phyloP scores from a whole-genome alignment of 2,797 vertebrate species.

The Sebastes itinus region DNA sequence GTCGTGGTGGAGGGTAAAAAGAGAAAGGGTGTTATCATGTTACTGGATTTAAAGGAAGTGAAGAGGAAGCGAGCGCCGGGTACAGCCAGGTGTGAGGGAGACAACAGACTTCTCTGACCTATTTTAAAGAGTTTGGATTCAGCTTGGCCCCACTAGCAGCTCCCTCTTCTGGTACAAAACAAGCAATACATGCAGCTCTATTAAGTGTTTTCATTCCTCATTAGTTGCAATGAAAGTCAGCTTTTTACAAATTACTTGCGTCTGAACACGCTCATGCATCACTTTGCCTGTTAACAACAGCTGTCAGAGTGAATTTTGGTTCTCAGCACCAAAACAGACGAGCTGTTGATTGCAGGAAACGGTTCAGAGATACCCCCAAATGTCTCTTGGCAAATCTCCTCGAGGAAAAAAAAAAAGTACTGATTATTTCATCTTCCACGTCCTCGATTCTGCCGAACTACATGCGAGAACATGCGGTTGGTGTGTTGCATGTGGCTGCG shows the following conservation, averaged over 20 bases:
- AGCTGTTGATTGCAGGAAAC: conserved; percentile 31
- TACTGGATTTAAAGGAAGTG: conserved; percentile 27
- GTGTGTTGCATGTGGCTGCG: conserved; percentile 33
- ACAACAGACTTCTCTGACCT: conserved; percentile 71
- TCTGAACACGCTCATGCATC: conserved; percentile 53
- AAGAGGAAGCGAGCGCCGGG: conserved; percentile 17
- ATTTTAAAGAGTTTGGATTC: conserved; percentile 66
- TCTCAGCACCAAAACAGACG: conserved; percentile 16
- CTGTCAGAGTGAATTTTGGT: conserved; percentile 46
- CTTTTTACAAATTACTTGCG: conserved; percentile 40
- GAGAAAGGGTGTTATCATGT: conserved; percentile 32
- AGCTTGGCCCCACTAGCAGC: conserved; percentile 51
- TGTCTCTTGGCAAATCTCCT: not conserved
- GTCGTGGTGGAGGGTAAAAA: not conserved
- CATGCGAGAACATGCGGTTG: conserved; percentile 32
- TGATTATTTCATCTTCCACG: not conserved
- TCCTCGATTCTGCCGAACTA: not conserved
- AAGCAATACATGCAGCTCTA: conserved; percentile 19
- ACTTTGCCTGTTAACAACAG: conserved; percentile 50
- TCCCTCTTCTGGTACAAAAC: conserved; percentile 75
- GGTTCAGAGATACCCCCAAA: not conserved
- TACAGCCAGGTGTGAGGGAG: conserved; percentile 56
- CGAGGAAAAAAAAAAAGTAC: not conserved
- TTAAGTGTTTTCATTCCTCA: conserved; percentile 60
- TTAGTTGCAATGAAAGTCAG: conserved; percentile 61